These are phyloP conservation scores for Astur gentilis DNA, from an alignment of 2,113 vertebrate genomes.

Conservation along the genomic window DNA sequence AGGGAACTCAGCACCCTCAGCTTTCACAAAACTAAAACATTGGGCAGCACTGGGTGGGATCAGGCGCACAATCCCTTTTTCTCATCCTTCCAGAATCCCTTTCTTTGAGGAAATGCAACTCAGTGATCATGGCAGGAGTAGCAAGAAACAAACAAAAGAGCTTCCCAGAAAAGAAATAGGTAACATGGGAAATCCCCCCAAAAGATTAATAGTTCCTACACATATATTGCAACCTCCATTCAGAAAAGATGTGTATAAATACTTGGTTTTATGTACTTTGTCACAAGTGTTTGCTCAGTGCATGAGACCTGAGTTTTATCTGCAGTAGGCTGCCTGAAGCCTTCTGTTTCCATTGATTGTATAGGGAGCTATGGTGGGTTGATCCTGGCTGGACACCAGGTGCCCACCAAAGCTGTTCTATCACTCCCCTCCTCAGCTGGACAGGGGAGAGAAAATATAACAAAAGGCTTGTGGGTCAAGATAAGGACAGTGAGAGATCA, in stretches of 20 bases:
- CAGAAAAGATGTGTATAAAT: neutral
- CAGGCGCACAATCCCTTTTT: neutral
- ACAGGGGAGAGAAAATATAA: no score
- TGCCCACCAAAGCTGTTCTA: no score
- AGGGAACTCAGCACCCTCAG: neutral
- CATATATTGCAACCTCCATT: rapidly evolving
- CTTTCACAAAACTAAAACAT: neutral
- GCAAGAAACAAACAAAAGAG: neutral
- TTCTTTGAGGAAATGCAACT: neutral
- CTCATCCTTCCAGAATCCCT: neutral
- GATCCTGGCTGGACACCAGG: no score
- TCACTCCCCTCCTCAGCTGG: no score
- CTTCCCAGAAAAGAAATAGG: neutral
- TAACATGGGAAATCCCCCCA: neutral
- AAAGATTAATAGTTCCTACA: neutral
- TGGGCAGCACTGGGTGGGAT: neutral
- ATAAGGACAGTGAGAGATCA: no score
- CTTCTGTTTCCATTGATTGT: rapidly evolving
- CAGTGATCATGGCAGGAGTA: neutral
- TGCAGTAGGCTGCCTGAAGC: neutral
- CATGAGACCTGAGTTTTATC: neutral
- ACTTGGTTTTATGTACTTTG: neutral
- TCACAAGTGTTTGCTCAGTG: neutral
- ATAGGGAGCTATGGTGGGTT: neutral
- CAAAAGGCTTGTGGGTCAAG: no score